These are phyloP conservation scores for Myiozetetes cayanensis DNA, from an alignment of 2,113 vertebrate genomes.

Conservation along the genomic window DNA sequence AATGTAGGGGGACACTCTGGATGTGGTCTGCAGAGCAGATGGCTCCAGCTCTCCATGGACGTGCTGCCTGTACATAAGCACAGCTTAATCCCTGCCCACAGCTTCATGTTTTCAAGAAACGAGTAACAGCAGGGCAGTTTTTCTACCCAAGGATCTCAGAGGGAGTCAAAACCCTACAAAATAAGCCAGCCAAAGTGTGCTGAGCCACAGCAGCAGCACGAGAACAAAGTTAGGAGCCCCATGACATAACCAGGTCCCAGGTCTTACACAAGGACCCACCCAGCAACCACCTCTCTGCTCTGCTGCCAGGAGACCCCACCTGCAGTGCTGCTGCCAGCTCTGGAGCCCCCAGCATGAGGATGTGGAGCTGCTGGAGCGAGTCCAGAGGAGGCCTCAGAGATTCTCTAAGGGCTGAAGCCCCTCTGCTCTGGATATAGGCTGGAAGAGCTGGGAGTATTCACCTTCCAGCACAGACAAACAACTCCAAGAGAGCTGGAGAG, in stretches of 20 bases:
- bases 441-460: neutral
- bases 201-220: neutral
- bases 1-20: neutral
- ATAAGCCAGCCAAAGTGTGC: neutral
- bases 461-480: accelerated
- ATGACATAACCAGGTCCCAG: too few species aligned
- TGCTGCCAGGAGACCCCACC: too few species aligned
- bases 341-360: neutral
- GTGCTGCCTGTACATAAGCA: neutral
- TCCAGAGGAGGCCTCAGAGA: neutral
- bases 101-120: neutral
- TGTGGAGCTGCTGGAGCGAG: neutral
- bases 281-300: neutral
- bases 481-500: neutral
- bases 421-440: neutral
- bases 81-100: neutral
- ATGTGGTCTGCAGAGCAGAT: neutral
- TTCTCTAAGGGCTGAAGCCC: neutral
- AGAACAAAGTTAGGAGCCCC: neutral
- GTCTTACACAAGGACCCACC: too few species aligned
- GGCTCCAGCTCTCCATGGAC: neutral
- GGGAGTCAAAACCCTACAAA: too few species aligned
- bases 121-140: neutral
- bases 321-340: neutral
- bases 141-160: neutral